These are phyloP conservation scores for Chloroceryle aenea DNA, from an alignment of 2,113 vertebrate species.

Conservation along the genomic window DNA sequence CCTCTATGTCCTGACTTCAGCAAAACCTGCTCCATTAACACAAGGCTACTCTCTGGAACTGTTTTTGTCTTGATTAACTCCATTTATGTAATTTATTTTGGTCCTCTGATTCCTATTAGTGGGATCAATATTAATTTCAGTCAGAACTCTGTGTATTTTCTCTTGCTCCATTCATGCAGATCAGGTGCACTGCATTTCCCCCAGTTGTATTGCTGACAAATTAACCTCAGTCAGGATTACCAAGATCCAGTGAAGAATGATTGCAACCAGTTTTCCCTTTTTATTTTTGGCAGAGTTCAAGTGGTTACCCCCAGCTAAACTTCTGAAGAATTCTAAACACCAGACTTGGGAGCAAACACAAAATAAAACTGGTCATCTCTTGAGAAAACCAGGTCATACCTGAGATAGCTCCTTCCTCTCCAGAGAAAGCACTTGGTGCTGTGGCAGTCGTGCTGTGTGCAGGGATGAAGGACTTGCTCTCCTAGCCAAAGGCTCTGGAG, in stretches of 20 bases:
- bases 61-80: slow-evolving; percentile 59
- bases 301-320: not conserved
- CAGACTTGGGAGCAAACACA: not conserved
- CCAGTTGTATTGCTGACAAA: not conserved
- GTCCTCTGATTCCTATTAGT: slow-evolving; percentile 61
- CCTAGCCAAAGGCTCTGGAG: not conserved
- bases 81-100: slow-evolving; percentile 72
- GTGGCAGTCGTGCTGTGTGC: not conserved
- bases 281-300: not conserved
- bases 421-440: not conserved
- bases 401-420: not conserved
- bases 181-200: not conserved
- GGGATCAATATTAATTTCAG: slow-evolving; percentile 73
- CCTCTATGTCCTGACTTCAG: not conserved
- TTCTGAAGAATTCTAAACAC: not conserved
- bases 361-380: not conserved
- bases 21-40: slow-evolving; percentile 25
- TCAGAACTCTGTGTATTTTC: slow-evolving; percentile 48
- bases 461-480: not conserved
- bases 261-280: not conserved
- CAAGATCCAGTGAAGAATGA: not conserved
- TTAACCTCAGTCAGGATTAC: not conserved
- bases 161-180: slow-evolving; percentile 20
- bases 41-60: not conserved
- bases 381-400: not conserved